Base-by-base conservation (phyloP, 2,113 vertebrate genomes). In the Etheostoma spectabile region DNA sequence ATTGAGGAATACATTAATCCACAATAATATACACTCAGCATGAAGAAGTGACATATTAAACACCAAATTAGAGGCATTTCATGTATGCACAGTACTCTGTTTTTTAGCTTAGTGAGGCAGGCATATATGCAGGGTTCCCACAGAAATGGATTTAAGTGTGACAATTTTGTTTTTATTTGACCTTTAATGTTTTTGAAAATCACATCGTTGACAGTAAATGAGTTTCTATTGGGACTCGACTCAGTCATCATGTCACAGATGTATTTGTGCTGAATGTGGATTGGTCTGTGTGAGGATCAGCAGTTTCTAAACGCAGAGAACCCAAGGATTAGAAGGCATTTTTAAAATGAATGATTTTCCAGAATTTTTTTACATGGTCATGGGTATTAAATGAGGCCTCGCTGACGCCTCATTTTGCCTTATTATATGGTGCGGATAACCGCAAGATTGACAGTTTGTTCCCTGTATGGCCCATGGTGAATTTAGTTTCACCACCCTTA, bases 151-250 rank as follows among this genome's bases (percentile, higher is more conserved):
- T n/a, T n/a, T n/a, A n/a, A n/a, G n/a, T n/a, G n/a, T n/a, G n/a
- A n/a, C n/a, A n/a, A n/a, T n/a, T n/a, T n/a, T n/a, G n/a, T 38
- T 38, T 38, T 38, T 2, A 38, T 38, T 38, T 59, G 30, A 45
- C 61, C 55, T 61, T 61, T 55, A n/a, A 74, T n/a, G 56, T 64
- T 69, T 61, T n/a, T n/a, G n/a, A n/a, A n/a, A n/a, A n/a, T n/a
- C n/a, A n/a, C n/a, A n/a, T n/a, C n/a, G n/a, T n/a, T n/a, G n/a
- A n/a, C n/a, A n/a, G n/a, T n/a, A n/a, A n/a, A n/a, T n/a, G n/a
- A n/a, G n/a, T n/a, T n/a, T n/a, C n/a, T n/a, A n/a, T n/a, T n/a
- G n/a, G n/a, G n/a, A n/a, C n/a, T n/a, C n/a, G n/a, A n/a, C n/a
- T n/a, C n/a, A n/a, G n/a, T n/a, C n/a, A n/a, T n/a, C 55, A 52